phyloP scores from a whole-genome alignment of 2,113 vertebrate species.

The Pampusana beccarii region DNA sequence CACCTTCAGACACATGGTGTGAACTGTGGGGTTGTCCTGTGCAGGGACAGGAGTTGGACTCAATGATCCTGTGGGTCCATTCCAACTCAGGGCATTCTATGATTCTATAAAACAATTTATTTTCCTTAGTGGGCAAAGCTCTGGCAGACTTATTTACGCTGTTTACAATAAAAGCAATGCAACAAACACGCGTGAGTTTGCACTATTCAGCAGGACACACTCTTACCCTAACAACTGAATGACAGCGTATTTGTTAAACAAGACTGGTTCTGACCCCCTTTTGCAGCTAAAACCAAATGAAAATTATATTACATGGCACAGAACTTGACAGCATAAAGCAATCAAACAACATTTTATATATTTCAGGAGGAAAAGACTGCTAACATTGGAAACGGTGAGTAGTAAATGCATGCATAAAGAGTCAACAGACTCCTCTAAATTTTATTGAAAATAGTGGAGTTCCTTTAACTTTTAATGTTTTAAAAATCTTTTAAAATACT shows the following conservation, averaged over 20 bases:
- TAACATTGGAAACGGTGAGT: background rate
- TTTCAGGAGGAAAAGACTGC: background rate
- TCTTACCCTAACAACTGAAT: background rate
- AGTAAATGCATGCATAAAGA: background rate
- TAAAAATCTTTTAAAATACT: rapidly evolving
- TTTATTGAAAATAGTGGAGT: background rate
- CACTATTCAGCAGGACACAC: background rate
- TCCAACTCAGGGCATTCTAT: no score
- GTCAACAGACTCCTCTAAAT: background rate
- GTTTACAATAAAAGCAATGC: background rate
- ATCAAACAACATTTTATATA: background rate
- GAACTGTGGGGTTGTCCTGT: no score
- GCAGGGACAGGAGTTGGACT: no score
- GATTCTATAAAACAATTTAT: background rate
- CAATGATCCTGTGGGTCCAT: no score
- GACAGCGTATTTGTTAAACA: background rate
- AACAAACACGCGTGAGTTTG: background rate
- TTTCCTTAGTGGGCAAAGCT: background rate
- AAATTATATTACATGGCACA: background rate
- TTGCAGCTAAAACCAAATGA: background rate
- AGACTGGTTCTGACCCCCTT: background rate
- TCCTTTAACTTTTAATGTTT: background rate
- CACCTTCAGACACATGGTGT: no score
- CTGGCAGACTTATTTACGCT: background rate
- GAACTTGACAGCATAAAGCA: background rate